Evolutionary conservation across 2,113 vertebrate genomes (phyloP).

Genomic region (Symphodus melops): DNA sequence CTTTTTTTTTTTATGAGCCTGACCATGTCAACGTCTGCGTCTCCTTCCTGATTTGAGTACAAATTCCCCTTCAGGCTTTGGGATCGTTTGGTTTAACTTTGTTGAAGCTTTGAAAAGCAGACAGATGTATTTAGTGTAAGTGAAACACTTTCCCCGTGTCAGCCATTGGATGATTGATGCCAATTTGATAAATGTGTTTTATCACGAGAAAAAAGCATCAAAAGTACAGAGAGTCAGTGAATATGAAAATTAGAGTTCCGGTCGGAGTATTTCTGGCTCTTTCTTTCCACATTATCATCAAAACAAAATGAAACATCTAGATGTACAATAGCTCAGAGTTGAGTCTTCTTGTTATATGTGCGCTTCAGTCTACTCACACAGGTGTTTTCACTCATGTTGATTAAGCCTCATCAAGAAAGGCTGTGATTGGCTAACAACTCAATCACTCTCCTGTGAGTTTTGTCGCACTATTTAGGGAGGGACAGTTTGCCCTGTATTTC

Average conservation of each 20-base stretch:
- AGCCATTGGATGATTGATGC: neutral
- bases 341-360: neutral
- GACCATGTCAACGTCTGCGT: neutral
- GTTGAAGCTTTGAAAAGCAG: neutral
- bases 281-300: neutral
- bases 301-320: neutral
- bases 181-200: neutral
- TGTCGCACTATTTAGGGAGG: neutral
- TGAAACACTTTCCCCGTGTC: neutral
- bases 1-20: neutral
- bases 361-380: neutral
- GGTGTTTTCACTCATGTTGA: conserved; percentile 1
- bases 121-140: neutral
- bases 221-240: neutral
- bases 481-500: neutral
- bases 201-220: neutral
- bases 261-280: too few species aligned
- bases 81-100: conserved; percentile 8
- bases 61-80: neutral
- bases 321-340: neutral
- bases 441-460: neutral
- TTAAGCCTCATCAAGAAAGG: neutral
- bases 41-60: neutral
- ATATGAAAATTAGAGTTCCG: too few species aligned
- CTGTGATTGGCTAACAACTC: neutral